These are phyloP conservation scores for Crocidura indochinensis DNA, from an alignment of 2,797 vertebrate genomes.

Conservation along the genomic window DNA sequence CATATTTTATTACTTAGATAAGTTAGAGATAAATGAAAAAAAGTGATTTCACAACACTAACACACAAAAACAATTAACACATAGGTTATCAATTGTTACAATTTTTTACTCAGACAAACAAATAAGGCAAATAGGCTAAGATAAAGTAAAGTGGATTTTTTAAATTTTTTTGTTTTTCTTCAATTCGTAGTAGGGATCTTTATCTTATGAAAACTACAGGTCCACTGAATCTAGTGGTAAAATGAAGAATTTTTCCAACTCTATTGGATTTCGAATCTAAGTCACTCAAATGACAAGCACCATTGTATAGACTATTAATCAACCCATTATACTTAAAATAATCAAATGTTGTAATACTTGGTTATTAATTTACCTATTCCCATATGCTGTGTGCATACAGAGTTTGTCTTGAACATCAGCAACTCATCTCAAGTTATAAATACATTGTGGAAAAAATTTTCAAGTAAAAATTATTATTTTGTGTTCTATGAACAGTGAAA, in stretches of 20 bases:
- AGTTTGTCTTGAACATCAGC: background rate
- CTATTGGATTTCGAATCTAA: background rate
- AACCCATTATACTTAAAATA: conserved; percentile 16
- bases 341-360: background rate
- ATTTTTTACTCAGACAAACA: conserved; percentile 11
- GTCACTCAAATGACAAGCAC: background rate
- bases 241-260: conserved; percentile 11
- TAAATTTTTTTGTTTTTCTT: background rate
- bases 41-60: background rate
- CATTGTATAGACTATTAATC: conserved; percentile 9
- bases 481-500: background rate
- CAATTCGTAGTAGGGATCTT: background rate
- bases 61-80: background rate
- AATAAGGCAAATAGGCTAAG: conserved; percentile 58
- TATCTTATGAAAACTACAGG: conserved; percentile 24
- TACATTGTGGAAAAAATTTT: background rate
- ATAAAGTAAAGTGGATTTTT: background rate
- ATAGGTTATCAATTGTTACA: background rate
- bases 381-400: background rate
- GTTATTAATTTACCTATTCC: background rate
- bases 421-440: conserved; percentile 32
- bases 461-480: conserved; percentile 17
- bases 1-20: background rate
- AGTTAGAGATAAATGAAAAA: background rate
- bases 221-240: conserved; percentile 12